A percentile compares a stretch with the other conserved stretches of the same genome.
These are phyloP conservation scores for Paramormyrops hopkinsi DNA, from an alignment of 2,797 vertebrate genomes.

Conservation along the genomic window DNA sequence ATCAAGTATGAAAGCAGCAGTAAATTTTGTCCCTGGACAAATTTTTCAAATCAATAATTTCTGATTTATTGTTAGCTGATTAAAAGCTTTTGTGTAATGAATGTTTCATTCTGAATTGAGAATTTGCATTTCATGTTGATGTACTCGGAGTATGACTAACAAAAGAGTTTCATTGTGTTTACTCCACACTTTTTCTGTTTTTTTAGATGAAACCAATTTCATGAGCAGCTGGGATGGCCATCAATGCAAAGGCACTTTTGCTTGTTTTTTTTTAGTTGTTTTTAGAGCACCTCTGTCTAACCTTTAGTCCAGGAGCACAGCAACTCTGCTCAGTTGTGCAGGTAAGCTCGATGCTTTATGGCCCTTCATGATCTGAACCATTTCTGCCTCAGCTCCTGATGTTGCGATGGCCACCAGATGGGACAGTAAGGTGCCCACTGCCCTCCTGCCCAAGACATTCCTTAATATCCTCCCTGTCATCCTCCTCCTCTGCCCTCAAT, in stretches of 20 bases:
- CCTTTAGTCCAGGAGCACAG: background rate
- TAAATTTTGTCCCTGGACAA: conserved; percentile 34
- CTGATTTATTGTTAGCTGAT: conserved; percentile 46
- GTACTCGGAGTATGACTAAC: conserved; percentile 20
- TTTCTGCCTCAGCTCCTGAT: conserved; percentile 39
- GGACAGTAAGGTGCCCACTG: conserved; percentile 25
- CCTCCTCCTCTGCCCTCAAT: conserved; percentile 40
- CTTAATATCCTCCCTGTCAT: conserved; percentile 36
- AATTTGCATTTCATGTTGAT: conserved; percentile 39
- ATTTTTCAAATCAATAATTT: conserved; percentile 39
- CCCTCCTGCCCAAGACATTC: conserved; percentile 16
- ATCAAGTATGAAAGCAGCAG: conserved; percentile 37
- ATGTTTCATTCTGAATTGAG: conserved; percentile 28
- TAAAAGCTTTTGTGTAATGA: conserved; percentile 47
- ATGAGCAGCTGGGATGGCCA: background rate
- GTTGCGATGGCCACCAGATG: conserved; percentile 42
- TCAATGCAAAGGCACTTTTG: background rate
- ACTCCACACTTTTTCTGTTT: conserved; percentile 17
- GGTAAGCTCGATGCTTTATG: background rate
- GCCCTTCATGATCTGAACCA: conserved; percentile 1
- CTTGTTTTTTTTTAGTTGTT: background rate
- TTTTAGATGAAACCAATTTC: background rate
- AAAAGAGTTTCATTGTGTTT: conserved; percentile 25
- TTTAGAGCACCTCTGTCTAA: background rate
- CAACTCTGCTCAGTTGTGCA: background rate